Base-by-base conservation (phyloP, 2,888 invertebrate genomes). In the Drosophila ezoana region DNA sequence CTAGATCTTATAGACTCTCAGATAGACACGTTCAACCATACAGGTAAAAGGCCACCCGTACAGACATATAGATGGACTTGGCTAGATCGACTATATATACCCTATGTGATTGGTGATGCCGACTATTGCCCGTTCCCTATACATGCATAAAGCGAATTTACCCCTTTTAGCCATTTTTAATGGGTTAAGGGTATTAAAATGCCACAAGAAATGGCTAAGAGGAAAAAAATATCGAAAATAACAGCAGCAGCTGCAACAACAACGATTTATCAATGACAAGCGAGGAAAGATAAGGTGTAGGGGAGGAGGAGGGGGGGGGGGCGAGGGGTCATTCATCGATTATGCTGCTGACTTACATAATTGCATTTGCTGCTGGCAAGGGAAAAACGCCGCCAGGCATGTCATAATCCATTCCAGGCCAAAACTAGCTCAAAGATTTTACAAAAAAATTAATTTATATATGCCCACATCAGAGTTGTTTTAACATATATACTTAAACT, bases 181-280 rank as follows among this genome's bases (percentile, higher is more conserved):
- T 28, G 28, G 28, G 28, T 28, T 28, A 37, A 9, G 10, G 20
- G 10, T 35, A 35, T n/a, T 4, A 14, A 51, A 38, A 1, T 28
- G 51, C 16, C 20, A 37, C 14, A 51, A 14, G 49, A 51, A 51
- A 51, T 23, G 16, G n/a, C 40, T 10, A 35, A 20, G 37, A 61
- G 33, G n/a, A 45, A n/a, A 47, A 48, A 38, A 47, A 44, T 10
- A 63, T 32, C 35, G 28, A 28, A 28, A 40, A 51, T 20, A 43
- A 44, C 32, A 43, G 14, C 13, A 28, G 14, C 11, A 56, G 37
- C 51, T 41, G 49, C 54, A 49, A 47, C 43, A 48, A 65, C 52
- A 64, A 56, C 51, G 68, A 70, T 72, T 84, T 70, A 78, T 81
- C 85, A 87, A 78, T 76, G 79, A 79, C 85, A 84, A 62, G 45